Percentiles rank a stretch among this genome's conserved stretches.
These are phyloP conservation scores for Vombatus ursinus DNA, from an alignment of 2,113 vertebrate genomes.

Conservation along the genomic window DNA sequence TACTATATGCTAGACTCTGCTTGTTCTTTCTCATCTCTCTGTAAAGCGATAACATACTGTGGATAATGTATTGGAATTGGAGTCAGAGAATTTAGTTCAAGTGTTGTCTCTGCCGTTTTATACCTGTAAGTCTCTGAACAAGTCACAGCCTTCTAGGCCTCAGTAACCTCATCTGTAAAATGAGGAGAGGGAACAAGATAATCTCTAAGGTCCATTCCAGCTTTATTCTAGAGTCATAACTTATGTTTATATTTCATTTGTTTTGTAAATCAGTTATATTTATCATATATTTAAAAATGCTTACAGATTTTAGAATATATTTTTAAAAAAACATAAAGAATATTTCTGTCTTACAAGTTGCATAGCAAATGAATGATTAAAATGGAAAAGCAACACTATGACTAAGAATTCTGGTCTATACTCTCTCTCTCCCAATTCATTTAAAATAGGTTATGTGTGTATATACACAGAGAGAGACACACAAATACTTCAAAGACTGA, in stretches of 20 bases:
- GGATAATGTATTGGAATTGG: neutral
- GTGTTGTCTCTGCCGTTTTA: neutral
- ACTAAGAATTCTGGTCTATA: neutral
- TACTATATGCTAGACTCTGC: neutral
- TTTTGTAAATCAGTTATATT: neutral
- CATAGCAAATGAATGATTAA: neutral
- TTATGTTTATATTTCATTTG: neutral
- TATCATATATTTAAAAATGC: neutral
- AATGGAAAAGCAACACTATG: neutral
- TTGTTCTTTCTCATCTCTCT: neutral
- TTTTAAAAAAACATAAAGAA: neutral
- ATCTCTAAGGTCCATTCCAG: neutral
- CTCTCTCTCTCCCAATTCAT: neutral
- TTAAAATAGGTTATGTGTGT: neutral
- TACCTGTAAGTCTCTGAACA: neutral
- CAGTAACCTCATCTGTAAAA: neutral
- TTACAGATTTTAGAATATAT: neutral
- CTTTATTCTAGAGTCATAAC: neutral
- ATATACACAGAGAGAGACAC: neutral
- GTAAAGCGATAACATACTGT: neutral
- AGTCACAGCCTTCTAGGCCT: neutral
- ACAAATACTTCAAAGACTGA: neutral
- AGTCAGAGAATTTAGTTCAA: neutral
- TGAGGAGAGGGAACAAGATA: neutral
- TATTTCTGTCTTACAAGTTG: neutral